Base-by-base conservation (phyloP, 2,888 invertebrate genomes). In the Druceiella hillmani region DNA sequence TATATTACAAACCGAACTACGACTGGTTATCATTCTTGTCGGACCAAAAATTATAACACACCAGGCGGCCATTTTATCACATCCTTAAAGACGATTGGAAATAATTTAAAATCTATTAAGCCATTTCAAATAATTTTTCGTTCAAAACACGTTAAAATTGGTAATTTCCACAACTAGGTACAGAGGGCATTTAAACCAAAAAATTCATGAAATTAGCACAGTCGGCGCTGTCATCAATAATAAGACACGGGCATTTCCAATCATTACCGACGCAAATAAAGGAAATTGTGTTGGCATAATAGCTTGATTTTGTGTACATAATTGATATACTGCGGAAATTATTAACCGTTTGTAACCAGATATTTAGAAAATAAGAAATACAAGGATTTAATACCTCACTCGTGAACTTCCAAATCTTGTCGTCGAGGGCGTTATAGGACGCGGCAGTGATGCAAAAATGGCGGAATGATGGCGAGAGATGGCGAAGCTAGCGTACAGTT, bases 151-250 rank as follows among this genome's bases (percentile, higher is more conserved):
- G 6, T 20, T 20, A 20, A 20, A 20, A 20, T 7, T 20, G 6
- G 22, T 27, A 27, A 27, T 27, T 27, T 27, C 27, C 5, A 5
- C 6, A 10, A 10, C 27, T 5, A 27, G 27, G 5, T 12, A 27
- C 27, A 27, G 27, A 27, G 27, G 27, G 27, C 27, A 27, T 27
- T 27, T 27, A 12, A 12, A 9, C 9, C 11, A 10, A 7, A 27
- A 10, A 10, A 10, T 27, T 7, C 27, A 27, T 12, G 27, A 10
- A 7, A 27, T 10, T 10, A 9, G 6, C 27, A 27, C 27, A 27
- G 27, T 27, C n/a, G 27, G 27, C 27, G 27, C 27, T 27, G 27
- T 27, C 27, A 27, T 27, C 27, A 7, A 12, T 10, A 27, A 27
- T 27, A 20, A 20, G 5, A n/a, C n/a, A n/a, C n/a, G n/a, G n/a